Evolutionary conservation across 2,888 invertebrate species (phyloP), one percentile per base, ranked within the genome.

Genomic region (Limnephilus auricula): DNA sequence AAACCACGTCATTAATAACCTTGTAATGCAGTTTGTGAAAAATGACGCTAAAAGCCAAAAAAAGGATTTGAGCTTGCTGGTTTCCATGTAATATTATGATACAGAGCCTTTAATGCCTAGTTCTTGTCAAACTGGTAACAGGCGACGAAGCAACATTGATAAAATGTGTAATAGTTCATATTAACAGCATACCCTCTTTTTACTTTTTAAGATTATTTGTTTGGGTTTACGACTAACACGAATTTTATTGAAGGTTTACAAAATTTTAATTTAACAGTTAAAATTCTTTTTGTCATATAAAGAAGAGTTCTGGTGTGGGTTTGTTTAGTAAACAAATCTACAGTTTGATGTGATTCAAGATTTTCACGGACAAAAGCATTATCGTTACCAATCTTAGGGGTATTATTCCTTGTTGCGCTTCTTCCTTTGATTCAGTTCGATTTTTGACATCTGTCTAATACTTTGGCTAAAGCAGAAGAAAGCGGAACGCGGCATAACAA

Each of bases 101-200:
- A n/a, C 65, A 65, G n/a, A 65, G 65, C n/a, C 65, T n/a, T 65
- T 65, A 65, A 65, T 65, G 65, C 25, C 65, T n/a, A 65, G 65
- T 65, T 65, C 65, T 65, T 65, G 65, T 65, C 65, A 65, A 65
- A 65, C 65, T 65, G 65, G 65, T 65, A 65, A 65, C 65, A n/a
- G 9, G 25, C 25, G 65, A 65, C 25, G 65, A n/a, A 65, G 65
- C 65, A 65, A 4, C 65, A n/a, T 65, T 65, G 6, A 25, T 65
- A n/a, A 65, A 6, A 37, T 37, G 0, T 25, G 9, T 65, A 25
- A 25, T 5, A n/a, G n/a, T 65, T 65, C 65, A 25, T 65, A 65
- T 65, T 65, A 65, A 65, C 2, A 25, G 9, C 65, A 25, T 18
- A 25, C 65, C n/a, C n/a, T 5, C 18, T 65, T 65, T 65, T 65